phyloP scores from a whole-genome alignment of 2,113 vertebrate genomes.

The Scophthalmus maximus region DNA sequence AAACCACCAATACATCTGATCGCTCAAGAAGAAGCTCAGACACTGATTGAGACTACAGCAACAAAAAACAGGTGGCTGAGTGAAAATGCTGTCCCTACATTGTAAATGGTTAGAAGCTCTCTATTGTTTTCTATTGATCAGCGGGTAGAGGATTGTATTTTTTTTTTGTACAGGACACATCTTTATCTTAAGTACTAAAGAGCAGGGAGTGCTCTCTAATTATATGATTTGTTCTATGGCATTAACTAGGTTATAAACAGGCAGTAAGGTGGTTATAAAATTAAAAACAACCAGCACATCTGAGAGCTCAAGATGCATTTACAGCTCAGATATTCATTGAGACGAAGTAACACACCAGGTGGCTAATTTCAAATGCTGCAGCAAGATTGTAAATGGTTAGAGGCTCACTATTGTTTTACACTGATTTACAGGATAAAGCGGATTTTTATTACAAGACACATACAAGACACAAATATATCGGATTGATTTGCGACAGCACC shows the following conservation, averaged over 20 bases:
- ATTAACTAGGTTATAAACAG: slow-evolving; percentile 28
- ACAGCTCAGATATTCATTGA: slow-evolving; percentile 17
- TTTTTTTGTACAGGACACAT: not conserved
- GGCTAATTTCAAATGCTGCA: slow-evolving; percentile 26
- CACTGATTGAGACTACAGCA: slow-evolving; percentile 18
- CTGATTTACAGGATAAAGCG: not conserved
- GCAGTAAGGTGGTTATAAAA: slow-evolving; percentile 32
- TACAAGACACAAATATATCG: not conserved
- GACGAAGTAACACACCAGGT: slow-evolving; percentile 33
- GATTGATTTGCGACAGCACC: not conserved
- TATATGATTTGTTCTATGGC: not conserved
- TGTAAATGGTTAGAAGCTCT: not conserved
- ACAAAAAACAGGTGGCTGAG: slow-evolving; percentile 43
- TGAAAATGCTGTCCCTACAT: slow-evolving; percentile 6
- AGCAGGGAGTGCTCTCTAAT: slow-evolving; percentile 20
- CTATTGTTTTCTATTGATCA: slow-evolving; percentile 6
- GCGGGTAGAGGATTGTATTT: not conserved
- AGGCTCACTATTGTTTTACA: not conserved
- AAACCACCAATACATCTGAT: slow-evolving; percentile 4
- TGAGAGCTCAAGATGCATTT: slow-evolving; percentile 20
- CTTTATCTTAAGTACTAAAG: slow-evolving; percentile 1
- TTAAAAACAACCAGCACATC: slow-evolving; percentile 2
- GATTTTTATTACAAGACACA: slow-evolving; percentile 3
- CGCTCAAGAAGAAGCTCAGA: slow-evolving; percentile 7
- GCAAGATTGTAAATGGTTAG: not conserved